Percentiles rank a stretch among this genome's conserved stretches.
Conservation (phyloP, 2,888 invertebrate species). For the Melinaea marsaeus region DNA sequence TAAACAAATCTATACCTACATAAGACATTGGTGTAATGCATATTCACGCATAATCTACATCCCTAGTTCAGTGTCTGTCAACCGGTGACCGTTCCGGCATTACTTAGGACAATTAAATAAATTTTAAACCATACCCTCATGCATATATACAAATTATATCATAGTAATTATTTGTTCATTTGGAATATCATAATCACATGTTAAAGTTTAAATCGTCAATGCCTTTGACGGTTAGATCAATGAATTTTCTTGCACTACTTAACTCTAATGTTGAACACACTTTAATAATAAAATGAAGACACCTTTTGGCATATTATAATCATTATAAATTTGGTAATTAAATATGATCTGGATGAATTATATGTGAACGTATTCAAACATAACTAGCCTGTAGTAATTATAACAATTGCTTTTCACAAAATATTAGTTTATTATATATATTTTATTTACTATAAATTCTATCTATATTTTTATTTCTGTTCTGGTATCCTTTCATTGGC, state of each 20-base stretch:
- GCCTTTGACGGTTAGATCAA: background rate
- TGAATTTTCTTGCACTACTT: constrained; percentile 53
- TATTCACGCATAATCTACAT: constrained; percentile 7
- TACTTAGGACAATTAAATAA: constrained; percentile 9
- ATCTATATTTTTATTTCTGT: constrained; percentile 29
- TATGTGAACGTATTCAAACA: background rate
- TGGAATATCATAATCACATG: constrained; percentile 39
- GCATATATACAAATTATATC: constrained; percentile 46
- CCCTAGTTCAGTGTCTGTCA: constrained; percentile 16
- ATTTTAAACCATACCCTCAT: constrained; percentile 26
- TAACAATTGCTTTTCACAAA: constrained; percentile 42
- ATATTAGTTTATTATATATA: constrained; percentile 26
- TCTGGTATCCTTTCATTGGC: constrained; percentile 40
- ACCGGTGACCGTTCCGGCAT: constrained; percentile 6
- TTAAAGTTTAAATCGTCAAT: background rate
- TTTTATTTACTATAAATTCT: constrained; percentile 27
- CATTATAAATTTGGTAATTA: constrained; percentile 45
- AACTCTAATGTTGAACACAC: constrained; percentile 71
- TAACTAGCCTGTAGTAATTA: constrained; percentile 20
- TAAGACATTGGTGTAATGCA: constrained; percentile 12
- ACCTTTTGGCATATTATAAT: constrained; percentile 67
- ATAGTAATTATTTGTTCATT: constrained; percentile 58
- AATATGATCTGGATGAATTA: constrained; percentile 9
- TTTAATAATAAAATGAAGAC: constrained; percentile 51
- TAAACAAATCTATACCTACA: constrained; percentile 13